Evolutionary conservation across 2,888 invertebrate species (phyloP).

Genomic region (Ischnus inquisitorius): DNA sequence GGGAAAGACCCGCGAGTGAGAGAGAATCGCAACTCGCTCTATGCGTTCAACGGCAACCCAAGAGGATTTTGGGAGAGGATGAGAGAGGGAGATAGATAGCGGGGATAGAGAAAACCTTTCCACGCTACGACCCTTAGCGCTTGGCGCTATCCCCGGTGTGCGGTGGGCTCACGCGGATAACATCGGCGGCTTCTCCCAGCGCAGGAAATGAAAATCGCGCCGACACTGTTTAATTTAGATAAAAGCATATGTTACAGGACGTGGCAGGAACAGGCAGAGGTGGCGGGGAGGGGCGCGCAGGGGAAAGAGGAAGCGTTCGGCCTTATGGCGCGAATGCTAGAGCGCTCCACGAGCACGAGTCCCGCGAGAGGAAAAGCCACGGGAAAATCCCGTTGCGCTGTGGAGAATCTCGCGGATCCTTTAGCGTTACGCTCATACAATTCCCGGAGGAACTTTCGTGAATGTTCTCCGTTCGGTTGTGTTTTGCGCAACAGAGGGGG

Average conservation of each 20-base stretch:
- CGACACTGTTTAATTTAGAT: conserved; percentile 87
- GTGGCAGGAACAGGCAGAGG: conserved; percentile 69
- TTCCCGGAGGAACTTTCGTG: conserved; percentile 53
- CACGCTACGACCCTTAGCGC: conserved; percentile 79
- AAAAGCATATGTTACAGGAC: conserved; percentile 86
- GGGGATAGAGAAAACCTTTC: conserved; percentile 78
- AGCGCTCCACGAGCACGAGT: conserved; percentile 48
- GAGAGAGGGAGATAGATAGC: conserved; percentile 59
- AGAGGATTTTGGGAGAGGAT: conserved; percentile 48
- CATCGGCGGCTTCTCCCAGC: conserved; percentile 84
- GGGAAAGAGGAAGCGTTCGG: conserved; percentile 14
- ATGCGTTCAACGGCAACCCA: conserved; percentile 32
- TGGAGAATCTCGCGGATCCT: conserved; percentile 55
- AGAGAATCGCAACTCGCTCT: conserved; percentile 23
- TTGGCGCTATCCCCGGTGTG: conserved; percentile 75
- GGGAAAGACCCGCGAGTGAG: conserved; percentile 41
- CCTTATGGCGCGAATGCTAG: conserved; percentile 32
- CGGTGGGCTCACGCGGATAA: conserved; percentile 81
- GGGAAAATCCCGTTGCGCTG: conserved; percentile 46
- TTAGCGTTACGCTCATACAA: conserved; percentile 24
- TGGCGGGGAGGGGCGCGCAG: background rate
- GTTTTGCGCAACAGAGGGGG: background rate
- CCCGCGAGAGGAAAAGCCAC: conserved; percentile 64
- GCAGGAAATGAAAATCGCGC: conserved; percentile 87
- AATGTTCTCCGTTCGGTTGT: conserved; percentile 32